Base-by-base conservation (phyloP, 2,888 invertebrate species). In the Agrochola lota region DNA sequence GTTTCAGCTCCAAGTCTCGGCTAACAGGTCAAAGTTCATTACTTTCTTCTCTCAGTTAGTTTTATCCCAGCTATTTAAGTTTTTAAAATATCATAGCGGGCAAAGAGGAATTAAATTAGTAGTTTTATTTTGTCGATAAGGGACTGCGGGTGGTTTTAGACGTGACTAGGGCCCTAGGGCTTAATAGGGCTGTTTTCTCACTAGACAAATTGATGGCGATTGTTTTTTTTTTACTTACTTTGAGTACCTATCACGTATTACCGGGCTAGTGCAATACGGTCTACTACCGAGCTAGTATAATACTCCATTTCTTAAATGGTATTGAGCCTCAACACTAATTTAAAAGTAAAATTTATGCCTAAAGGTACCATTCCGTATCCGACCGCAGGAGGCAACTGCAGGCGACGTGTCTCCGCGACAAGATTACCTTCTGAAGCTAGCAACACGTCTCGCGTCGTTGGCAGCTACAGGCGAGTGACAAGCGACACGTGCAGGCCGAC, bases 21-120 rank as follows among this genome's bases (percentile, higher is more conserved):
- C 77, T 66, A 81, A 76, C 84, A 80, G 81, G 78, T 80, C 81
- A 78, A 78, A 88, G 81, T 85, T 81, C 74, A 73, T 78, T 71
- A 87, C 72, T 78, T 85, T 83, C 79, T 71, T 67, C 59, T 55
- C 26, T 60, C 26, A 60, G 46, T 46, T 71, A 73, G 85, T 66
- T 82, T 72, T 63, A 72, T 82, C 1, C 74, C 46, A 77, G 73
- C 78, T 84, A 78, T 76, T 80, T 80, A 66, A 86, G 73, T 80
- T 77, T 77, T 81, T 57, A 49, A 78, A 86, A 78, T 67, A 68
- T 60, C 17, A 59, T 63, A 66, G 59, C 60, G 8, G 30, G 35
- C 35, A 64, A 52, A 59, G 69, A 55, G 46, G 46, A 71, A 81
- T 59, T 52, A 55, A 75, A 76, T 76, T 70, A 71, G 15, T 59